A percentile compares a stretch with the other conserved stretches of the same genome.
These are phyloP conservation scores for Adelges cooleyi DNA, from an alignment of 1,140 invertebrate genomes.

Conservation along the genomic window DNA sequence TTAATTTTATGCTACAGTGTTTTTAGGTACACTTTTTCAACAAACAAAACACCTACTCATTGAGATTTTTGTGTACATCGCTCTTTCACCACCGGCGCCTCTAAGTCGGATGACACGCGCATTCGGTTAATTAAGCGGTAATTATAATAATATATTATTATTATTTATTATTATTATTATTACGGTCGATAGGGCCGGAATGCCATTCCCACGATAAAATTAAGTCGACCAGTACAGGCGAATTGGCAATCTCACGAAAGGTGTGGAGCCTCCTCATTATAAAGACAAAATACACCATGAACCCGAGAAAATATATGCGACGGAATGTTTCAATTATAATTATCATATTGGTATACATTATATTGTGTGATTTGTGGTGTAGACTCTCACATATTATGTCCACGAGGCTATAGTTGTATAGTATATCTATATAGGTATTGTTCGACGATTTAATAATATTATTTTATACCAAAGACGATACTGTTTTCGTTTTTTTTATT, in stretches of 20 bases:
- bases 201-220: too few relatives aligned
- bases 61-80: too few relatives aligned
- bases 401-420: too few relatives aligned
- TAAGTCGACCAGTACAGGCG: neutral
- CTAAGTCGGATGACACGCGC: neutral
- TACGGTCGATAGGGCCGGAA: too few relatives aligned
- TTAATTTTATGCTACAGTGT: neutral
- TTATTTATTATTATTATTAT: too few relatives aligned
- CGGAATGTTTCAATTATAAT: conserved; percentile 12
- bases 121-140: neutral
- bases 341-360: neutral
- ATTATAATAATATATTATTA: conserved; percentile 5
- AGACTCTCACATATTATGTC: too few relatives aligned
- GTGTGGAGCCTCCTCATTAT: conserved; percentile 1
- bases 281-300: neutral
- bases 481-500: too few relatives aligned
- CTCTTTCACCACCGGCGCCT: neutral
- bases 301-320: neutral
- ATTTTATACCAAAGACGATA: conserved; percentile 1
- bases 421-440: too few relatives aligned
- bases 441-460: conserved; percentile 11
- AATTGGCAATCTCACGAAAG: neutral
- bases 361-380: neutral
- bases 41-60: too few relatives aligned
- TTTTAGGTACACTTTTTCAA: too few relatives aligned